phyloP scores from a whole-genome alignment of 1,140 invertebrate species.

The Conus betulinus region DNA sequence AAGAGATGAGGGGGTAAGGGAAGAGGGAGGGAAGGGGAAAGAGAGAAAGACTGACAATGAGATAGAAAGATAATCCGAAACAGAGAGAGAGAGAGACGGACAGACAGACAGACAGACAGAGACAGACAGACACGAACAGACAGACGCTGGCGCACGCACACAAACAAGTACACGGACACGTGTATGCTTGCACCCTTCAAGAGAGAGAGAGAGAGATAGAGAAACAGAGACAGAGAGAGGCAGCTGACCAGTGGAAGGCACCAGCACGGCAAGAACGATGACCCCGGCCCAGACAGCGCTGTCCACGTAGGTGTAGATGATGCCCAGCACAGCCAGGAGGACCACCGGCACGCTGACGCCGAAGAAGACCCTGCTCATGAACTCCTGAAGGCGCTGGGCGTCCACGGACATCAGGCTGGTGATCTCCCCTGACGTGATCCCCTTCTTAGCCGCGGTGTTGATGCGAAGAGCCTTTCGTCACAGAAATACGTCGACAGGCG shows the following conservation, averaged over 20 bases:
- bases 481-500: too few species aligned
- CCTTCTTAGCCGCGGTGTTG: constrained; percentile 27
- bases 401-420: constrained; percentile 44
- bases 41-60: too few species aligned
- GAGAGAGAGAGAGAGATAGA: too few species aligned
- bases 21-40: too few species aligned
- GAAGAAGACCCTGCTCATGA: constrained; percentile 35
- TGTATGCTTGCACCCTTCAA: too few species aligned
- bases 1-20: too few species aligned
- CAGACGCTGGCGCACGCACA: too few species aligned
- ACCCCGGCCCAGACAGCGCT: constrained; percentile 72
- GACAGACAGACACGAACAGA: too few species aligned
- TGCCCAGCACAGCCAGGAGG: constrained; percentile 9
- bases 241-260: constrained; percentile 82
- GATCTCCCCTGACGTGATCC: constrained; percentile 35
- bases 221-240: neutral
- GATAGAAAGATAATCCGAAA: too few species aligned
- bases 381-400: constrained; percentile 45
- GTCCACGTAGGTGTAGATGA: constrained; percentile 76
- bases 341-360: constrained; percentile 19
- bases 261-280: constrained; percentile 66
- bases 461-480: constrained; percentile 32
- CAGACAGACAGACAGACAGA: too few species aligned
- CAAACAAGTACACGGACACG: too few species aligned
- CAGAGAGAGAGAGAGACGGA: too few species aligned